phyloP scores from a whole-genome alignment of 2,797 vertebrate genomes.

The Fratercula arctica region DNA sequence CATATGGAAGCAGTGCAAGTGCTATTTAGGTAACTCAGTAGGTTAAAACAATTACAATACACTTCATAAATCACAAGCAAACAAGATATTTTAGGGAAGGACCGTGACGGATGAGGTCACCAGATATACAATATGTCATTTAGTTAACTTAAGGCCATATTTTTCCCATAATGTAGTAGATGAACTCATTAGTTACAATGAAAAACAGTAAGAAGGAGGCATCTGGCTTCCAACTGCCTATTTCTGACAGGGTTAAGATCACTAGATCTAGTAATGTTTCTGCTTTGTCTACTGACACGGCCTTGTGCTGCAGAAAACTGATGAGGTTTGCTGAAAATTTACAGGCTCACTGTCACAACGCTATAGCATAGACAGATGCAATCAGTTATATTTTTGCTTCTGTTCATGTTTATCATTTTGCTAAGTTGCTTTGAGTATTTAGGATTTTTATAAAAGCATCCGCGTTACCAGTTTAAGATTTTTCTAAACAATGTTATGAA shows the following conservation, averaged over 20 bases:
- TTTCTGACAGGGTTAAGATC: constrained; percentile 58
- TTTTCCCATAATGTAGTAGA: constrained; percentile 74
- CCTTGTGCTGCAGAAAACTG: constrained; percentile 53
- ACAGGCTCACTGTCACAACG: constrained; percentile 13
- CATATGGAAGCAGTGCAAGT: constrained; percentile 40
- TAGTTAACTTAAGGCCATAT: constrained; percentile 76
- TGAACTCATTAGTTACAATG: constrained; percentile 79
- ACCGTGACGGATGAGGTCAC: constrained; percentile 76
- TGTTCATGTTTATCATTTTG: background rate
- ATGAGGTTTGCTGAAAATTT: constrained; percentile 57
- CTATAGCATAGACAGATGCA: background rate
- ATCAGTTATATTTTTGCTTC: constrained; percentile 1
- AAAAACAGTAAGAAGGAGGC: constrained; percentile 78
- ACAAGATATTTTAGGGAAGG: constrained; percentile 79
- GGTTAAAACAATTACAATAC: constrained; percentile 50
- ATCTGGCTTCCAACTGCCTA: constrained; percentile 75
- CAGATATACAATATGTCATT: constrained; percentile 71
- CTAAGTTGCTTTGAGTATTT: background rate
- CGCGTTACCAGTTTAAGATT: background rate
- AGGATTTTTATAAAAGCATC: background rate
- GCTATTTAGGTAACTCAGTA: constrained; percentile 75
- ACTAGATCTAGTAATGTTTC: constrained; percentile 43
- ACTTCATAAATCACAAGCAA: constrained; percentile 69
- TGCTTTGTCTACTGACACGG: constrained; percentile 43
- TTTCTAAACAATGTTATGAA: background rate